Conservation (phyloP, 2,797 vertebrate genomes). For the Lutjanus argentimaculatus region DNA sequence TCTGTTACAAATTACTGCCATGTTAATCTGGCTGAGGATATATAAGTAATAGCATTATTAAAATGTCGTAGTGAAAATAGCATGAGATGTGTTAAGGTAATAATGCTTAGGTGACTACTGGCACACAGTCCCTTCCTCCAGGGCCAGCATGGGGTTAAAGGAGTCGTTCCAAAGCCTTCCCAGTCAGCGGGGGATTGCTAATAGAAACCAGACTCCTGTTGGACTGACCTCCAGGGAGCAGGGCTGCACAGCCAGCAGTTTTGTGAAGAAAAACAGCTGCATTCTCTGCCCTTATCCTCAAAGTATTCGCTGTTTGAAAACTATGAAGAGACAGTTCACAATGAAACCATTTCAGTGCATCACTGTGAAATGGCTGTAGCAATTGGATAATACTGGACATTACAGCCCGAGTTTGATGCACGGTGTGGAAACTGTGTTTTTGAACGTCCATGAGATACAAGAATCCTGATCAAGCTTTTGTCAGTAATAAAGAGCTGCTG, state of each 20-base stretch:
- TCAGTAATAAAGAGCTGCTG: not conserved
- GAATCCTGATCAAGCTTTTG: not conserved
- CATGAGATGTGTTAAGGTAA: conserved; percentile 51
- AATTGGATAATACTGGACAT: not conserved
- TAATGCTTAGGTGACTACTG: conserved; percentile 55
- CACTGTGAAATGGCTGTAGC: conserved; percentile 39
- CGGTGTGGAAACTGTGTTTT: not conserved
- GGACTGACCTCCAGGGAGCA: conserved; percentile 77
- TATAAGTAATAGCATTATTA: conserved; percentile 23
- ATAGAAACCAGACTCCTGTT: conserved; percentile 82
- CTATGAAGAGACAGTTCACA: conserved; percentile 42
- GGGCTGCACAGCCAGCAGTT: conserved; percentile 78
- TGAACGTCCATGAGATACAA: not conserved
- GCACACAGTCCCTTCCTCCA: conserved; percentile 39
- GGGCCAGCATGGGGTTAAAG: conserved; percentile 73
- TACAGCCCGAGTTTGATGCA: not conserved
- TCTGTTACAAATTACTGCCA: conserved; percentile 51
- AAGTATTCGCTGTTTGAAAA: conserved; percentile 68
- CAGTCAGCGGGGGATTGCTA: conserved; percentile 81
- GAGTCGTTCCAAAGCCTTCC: conserved; percentile 57
- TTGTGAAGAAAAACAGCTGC: conserved; percentile 81
- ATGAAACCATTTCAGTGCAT: conserved; percentile 34
- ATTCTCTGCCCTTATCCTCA: conserved; percentile 67
- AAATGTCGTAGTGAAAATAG: conserved; percentile 20
- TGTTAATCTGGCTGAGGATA: conserved; percentile 22